Base-by-base conservation (phyloP, 2,113 vertebrate genomes). In the Columba livia region DNA sequence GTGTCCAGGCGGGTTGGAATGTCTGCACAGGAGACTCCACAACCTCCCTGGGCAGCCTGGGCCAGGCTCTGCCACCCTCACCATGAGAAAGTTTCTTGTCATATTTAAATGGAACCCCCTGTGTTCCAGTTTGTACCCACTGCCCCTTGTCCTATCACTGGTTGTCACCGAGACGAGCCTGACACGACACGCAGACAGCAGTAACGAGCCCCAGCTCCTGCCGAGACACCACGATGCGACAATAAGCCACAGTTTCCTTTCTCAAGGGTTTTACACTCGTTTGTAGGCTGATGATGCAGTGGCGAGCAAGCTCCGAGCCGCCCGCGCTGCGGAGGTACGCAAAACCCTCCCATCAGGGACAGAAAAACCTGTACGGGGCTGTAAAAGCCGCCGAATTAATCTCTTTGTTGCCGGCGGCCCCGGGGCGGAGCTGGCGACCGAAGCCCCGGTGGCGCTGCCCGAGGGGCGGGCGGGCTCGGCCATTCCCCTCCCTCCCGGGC, bases 301-400 rank as follows among this genome's bases (percentile, higher is more conserved):
- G 42, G 42, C 42, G 42, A 44, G 42, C 42, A 17, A 44, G 36
- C 75, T 28, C 65, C 1, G 32, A 56, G 29, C 77, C 34, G 3
- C 12, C 16, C 48, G 1, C 26, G 5, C 8, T 1, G 75, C 0
- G 28, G 13, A 15, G 70, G 9, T 2, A 29, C 2, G 7, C n/a
- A 29, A 20, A 50, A 14, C 4, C 6, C 25, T 8, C 50, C 3
- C 40, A 15, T 0, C 9, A 1, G 14, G 32, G 3, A 17, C 4
- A 8, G 15, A 9, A 42, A 2, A 8, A 9, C 1, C 12, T 1
- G 15, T 0, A 5, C 5, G 23, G 15, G 56, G 7, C 16, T 40
- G 32, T 3, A 8, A 56, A 25, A 1, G 1, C 17, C 7, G 5
- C 21, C 56, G 31, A 54, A 34, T 5, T 2, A 9, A n/a, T 0